Conservation (phyloP, 1,140 invertebrate genomes). For the Lamellibrachia luymesi region DNA sequence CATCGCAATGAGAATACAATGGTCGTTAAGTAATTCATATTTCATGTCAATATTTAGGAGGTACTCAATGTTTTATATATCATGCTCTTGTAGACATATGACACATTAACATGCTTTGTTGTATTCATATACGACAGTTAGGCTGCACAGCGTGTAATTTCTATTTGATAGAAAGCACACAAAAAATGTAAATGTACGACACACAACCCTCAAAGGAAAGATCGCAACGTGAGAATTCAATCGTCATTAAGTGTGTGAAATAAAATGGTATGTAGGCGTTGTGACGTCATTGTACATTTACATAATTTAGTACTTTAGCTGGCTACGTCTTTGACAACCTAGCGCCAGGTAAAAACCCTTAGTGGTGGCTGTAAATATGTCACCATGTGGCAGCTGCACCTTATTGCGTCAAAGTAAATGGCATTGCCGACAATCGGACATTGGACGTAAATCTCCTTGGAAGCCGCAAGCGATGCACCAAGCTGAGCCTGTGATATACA, state of each 20-base stretch:
- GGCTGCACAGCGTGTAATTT: not conserved
- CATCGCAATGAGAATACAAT: too few species aligned
- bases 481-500: not conserved
- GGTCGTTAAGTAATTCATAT: too few species aligned
- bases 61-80: not conserved
- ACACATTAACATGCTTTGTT: too few species aligned
- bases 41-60: not conserved
- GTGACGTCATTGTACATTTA: not conserved
- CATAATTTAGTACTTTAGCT: not conserved
- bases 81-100: not conserved
- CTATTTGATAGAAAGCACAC: not conserved
- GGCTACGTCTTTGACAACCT: not conserved
- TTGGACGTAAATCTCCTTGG: not conserved
- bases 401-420: not conserved
- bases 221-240: not conserved
- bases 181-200: not conserved
- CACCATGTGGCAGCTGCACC: not conserved
- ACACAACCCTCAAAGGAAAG: not conserved
- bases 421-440: not conserved
- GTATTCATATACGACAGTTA: too few species aligned
- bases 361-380: not conserved
- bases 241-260: not conserved
- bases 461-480: not conserved
- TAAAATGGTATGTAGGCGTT: too few species aligned
- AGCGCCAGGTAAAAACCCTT: not conserved